Evolutionary conservation across 64 coral and sea anemone species (phyloP).

Genomic region (Actinia tenebrosa): DNA sequence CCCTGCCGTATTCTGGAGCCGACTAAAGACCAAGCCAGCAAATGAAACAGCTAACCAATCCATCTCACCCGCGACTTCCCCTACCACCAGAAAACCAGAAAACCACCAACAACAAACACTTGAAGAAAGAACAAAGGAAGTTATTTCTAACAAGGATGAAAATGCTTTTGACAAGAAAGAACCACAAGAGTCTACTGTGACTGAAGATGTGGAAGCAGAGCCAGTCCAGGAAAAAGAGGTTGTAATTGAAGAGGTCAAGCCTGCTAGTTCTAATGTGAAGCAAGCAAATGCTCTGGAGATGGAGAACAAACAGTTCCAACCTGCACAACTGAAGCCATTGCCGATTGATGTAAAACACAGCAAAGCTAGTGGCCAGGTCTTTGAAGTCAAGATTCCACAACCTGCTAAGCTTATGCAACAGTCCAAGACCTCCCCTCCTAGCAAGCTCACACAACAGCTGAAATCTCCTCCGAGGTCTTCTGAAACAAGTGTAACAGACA

Average conservation of each 20-base stretch:
- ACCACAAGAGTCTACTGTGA: neutral
- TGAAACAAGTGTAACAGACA: neutral
- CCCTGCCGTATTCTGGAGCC: constrained; percentile 56
- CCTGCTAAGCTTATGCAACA: neutral
- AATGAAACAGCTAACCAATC: neutral
- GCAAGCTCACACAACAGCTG: neutral
- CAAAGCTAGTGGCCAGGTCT: neutral
- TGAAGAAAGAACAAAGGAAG: neutral
- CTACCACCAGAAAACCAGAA: neutral
- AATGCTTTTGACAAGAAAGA: neutral
- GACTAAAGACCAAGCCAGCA: constrained; percentile 19
- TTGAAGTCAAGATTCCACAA: constrained; percentile 5
- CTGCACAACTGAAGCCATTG: neutral
- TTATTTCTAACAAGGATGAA: neutral
- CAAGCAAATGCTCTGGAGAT: neutral
- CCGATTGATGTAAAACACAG: neutral
- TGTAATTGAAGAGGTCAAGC: neutral
- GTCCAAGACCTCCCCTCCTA: neutral
- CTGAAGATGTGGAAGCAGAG: neutral
- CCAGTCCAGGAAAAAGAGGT: neutral
- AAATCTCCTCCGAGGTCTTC: neutral
- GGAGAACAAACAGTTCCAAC: neutral
- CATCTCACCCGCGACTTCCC: neutral
- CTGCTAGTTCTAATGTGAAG: neutral
- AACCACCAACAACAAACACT: neutral